These are phyloP conservation scores for Serrognathus titanus DNA, from an alignment of 2,888 invertebrate genomes.

Conservation along the genomic window DNA sequence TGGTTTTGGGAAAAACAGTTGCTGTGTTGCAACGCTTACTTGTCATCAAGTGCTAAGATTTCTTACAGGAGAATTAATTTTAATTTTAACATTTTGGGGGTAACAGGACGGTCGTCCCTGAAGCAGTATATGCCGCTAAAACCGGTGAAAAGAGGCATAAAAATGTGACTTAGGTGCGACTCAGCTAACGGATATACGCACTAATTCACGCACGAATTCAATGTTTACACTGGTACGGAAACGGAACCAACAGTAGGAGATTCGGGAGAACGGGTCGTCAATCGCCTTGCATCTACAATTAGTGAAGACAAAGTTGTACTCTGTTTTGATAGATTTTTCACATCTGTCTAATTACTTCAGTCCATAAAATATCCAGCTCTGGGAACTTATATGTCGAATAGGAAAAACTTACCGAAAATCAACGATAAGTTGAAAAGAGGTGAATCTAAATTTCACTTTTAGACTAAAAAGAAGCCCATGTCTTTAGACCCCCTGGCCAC, in stretches of 20 bases:
- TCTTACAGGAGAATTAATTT: no score
- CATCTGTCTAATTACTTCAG: slow-evolving; percentile 21
- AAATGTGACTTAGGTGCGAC: slow-evolving; percentile 17
- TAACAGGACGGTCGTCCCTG: slow-evolving; percentile 9
- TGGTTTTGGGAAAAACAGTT: no score
- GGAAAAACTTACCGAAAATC: slow-evolving; percentile 1
- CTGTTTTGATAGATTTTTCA: slow-evolving; percentile 22
- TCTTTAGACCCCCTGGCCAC: no score
- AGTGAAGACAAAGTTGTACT: slow-evolving; percentile 14
- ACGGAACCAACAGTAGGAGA: slow-evolving; percentile 14
- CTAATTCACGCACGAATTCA: no score
- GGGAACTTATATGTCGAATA: slow-evolving; percentile 12
- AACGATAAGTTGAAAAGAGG: slow-evolving; percentile 24
- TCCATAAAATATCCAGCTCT: slow-evolving; percentile 21
- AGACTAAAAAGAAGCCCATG: no score
- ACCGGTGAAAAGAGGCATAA: not conserved
- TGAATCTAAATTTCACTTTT: slow-evolving; percentile 23
- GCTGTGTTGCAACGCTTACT: no score
- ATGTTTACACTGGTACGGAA: slow-evolving; percentile 19
- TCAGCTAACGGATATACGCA: slow-evolving; percentile 18
- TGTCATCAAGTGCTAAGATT: no score
- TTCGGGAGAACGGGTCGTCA: slow-evolving; percentile 25
- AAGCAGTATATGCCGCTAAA: slow-evolving; percentile 10
- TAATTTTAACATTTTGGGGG: no score
- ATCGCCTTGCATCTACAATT: slow-evolving; percentile 21